Base-by-base conservation (phyloP, 2,113 vertebrate genomes). In the Cynoglossus semilaevis region DNA sequence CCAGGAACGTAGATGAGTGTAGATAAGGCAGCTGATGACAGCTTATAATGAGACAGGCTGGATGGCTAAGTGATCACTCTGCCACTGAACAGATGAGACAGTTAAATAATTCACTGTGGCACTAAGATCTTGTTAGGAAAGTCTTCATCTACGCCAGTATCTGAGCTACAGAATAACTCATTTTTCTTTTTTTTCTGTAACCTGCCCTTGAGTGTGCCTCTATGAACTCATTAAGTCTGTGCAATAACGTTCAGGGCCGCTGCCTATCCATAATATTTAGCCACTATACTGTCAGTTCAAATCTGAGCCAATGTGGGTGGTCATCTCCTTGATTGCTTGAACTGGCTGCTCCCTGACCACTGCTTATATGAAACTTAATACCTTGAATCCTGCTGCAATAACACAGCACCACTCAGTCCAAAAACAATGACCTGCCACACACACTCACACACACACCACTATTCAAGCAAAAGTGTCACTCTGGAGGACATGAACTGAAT, bases 391-490 rank as follows among this genome's bases (percentile, higher is more conserved):
- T 70, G 61, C 76, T 85, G 79, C 69, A 83, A 88, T 79, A 87
- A 88, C 87, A 87, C 63, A 15, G 71, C 63, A 49, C 65, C 51
- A 59, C 57, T n/a, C 51, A 79, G 63, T 58, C 67, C 51, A 22
- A 65, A 82, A 86, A 85, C 80, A 80, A 81, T 80, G 76, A 67
- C 63, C 72, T 73, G 85, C 76, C 87, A 85, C 47, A 88, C 87
- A 86, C 36, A n/a, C n/a, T n/a, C n/a, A 47, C 3, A 29, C 35
- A 36, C 62, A 67, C 52, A 37, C 51, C 49, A 49, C 51, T 56
- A 8, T 47, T 17, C 63, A 53, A 19, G 60, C 46, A 37, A 51
- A 59, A 51, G 35, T 60, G 52, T 67, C 29, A 2, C 17, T 45
- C 45, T 54, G 19, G 40, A 40, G 13, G 37, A 63, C 47, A 52